Evolutionary conservation across 2,888 invertebrate genomes (phyloP).

Genomic region (Torymus auratus): DNA sequence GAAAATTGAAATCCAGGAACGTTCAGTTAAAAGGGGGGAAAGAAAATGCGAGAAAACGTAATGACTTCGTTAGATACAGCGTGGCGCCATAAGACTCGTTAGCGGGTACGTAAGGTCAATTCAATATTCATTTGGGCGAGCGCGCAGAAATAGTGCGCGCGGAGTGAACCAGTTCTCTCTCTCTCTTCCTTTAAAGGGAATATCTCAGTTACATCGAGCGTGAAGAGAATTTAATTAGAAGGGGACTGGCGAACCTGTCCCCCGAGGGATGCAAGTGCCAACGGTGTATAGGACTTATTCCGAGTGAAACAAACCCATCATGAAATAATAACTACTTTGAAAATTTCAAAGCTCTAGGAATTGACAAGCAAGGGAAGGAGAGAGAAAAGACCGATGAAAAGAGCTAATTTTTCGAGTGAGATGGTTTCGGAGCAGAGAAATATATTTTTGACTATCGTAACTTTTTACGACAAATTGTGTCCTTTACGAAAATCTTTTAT

Average conservation of each 20-base stretch:
- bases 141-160: slow-evolving; percentile 23
- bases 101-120: slow-evolving; percentile 37
- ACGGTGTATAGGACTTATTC: not conserved
- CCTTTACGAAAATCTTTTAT: too few relatives aligned
- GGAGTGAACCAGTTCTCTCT: too few relatives aligned
- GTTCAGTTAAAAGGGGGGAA: not conserved
- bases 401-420: too few relatives aligned
- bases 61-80: slow-evolving; percentile 21
- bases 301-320: slow-evolving; percentile 5
- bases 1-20: slow-evolving; percentile 15
- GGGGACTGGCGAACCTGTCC: slow-evolving; percentile 5
- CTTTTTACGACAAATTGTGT: too few relatives aligned
- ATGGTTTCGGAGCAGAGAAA: too few relatives aligned
- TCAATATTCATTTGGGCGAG: slow-evolving; percentile 44
- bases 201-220: slow-evolving; percentile 41
- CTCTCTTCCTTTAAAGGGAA: slow-evolving; percentile 36
- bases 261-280: too few relatives aligned
- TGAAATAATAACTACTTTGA: not conserved
- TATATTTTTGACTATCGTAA: too few relatives aligned
- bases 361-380: too few relatives aligned
- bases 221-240: slow-evolving; percentile 51
- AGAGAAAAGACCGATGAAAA: too few relatives aligned
- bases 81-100: slow-evolving; percentile 30
- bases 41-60: slow-evolving; percentile 6
- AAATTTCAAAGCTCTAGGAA: not conserved